Evolutionary conservation across 1,140 invertebrate genomes (phyloP), one percentile per base, ranked within the genome.

Genomic region (Akabosia matsudoensis): DNA sequence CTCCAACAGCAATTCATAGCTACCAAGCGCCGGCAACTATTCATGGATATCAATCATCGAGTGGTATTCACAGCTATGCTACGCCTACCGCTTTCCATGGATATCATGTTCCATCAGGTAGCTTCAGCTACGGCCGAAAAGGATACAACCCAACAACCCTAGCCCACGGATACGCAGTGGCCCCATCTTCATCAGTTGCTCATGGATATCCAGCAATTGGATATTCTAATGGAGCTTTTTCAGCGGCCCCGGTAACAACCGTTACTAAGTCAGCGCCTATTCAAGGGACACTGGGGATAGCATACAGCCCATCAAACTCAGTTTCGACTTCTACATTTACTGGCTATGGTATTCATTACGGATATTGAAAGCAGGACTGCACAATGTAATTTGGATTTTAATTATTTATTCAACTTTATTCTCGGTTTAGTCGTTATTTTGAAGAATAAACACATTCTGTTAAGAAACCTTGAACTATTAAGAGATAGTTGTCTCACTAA

Each of bases 131-230:
- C 26, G 67, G 24, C 33, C 3, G 30, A 28, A 13, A 33, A 28
- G 67, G 67, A 24, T 70, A 70, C 26, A 26, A 31, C 16, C 7
- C 30, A n/a, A 14, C 71, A 37, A 70, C 30, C 3, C 16, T n/a
- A 4, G 33, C 33, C 34, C 73, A 74, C 56, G 71, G 79, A 73
- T 78, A 78, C 56, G 76, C 78, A 61, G n/a, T n/a, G n/a, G n/a
- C n/a, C n/a, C 77, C 81, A 74, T 75, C 80, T 74, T 67, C 77
- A 73, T 2, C 70, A 26, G 78, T 71, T 33, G 74, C 77, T 72
- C 76, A 78, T 67, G 78, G 80, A 70, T 79, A 79, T 22, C 74
- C 75, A 24, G 71, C 74, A 33, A 54, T 45, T 61, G 74, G 52
- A 33, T 45, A 74, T 37, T 75, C 77, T 61, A 78, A 76, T 37